These are phyloP conservation scores for Caranx ignobilis DNA, from an alignment of 2,113 vertebrate species.

Conservation along the genomic window DNA sequence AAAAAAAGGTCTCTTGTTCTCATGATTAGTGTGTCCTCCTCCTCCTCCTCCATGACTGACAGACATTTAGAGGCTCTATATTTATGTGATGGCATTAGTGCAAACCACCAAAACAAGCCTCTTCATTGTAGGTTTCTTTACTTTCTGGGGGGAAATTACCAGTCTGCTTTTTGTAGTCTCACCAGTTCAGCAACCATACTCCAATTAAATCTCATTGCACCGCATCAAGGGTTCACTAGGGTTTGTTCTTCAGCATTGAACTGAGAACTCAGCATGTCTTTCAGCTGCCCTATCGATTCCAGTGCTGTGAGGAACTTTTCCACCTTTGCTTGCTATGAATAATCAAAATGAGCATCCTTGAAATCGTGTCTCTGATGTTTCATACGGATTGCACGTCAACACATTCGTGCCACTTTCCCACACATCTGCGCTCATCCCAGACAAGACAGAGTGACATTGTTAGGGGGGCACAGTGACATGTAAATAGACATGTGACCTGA, in stretches of 20 bases:
- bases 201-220: background rate
- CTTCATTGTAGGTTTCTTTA: background rate
- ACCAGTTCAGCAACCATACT: background rate
- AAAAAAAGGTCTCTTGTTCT: conserved; percentile 1
- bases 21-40: background rate
- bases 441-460: conserved; percentile 16
- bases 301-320: background rate
- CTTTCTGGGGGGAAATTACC: background rate
- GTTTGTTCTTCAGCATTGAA: conserved; percentile 3
- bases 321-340: background rate
- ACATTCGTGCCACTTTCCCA: conserved; percentile 19
- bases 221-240: background rate
- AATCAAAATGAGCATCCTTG: background rate
- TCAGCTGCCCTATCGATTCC: background rate
- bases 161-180: background rate
- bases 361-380: background rate
- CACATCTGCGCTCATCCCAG: conserved; percentile 19
- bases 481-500: conserved; percentile 1
- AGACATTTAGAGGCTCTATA: background rate
- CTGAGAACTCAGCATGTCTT: background rate
- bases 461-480: background rate
- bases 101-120: conserved; percentile 3
- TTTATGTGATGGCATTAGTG: background rate
- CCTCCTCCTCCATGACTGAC: background rate
- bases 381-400: conserved; percentile 3